Evolutionary conservation across 2,113 vertebrate genomes (phyloP).

Genomic region (Actenoides lindsayi): DNA sequence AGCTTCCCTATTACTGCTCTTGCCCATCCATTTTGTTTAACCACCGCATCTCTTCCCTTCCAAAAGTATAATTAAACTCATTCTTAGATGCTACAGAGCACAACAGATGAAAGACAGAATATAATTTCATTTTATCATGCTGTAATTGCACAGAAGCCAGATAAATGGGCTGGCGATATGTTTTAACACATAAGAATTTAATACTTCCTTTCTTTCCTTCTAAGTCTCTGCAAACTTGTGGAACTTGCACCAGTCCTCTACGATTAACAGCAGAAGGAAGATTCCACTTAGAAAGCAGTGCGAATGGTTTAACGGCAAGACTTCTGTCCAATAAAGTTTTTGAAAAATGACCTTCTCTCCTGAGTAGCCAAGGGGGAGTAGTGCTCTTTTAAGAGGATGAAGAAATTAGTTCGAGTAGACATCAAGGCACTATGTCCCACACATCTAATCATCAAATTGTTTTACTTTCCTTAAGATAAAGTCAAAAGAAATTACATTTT

Average conservation of each 20-base stretch:
- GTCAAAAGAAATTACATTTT: slow-evolving; percentile 75
- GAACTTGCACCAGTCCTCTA: neutral
- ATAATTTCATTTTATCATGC: neutral
- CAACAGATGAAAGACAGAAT: neutral
- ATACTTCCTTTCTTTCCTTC: neutral
- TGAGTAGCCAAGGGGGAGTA: slow-evolving; percentile 64
- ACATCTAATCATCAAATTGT: slow-evolving; percentile 69
- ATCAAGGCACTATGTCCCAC: slow-evolving; percentile 70
- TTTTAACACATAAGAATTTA: neutral
- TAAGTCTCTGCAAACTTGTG: neutral
- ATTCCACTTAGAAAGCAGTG: neutral
- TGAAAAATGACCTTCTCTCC: slow-evolving; percentile 72
- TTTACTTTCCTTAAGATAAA: slow-evolving; percentile 72
- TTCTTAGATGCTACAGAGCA: neutral
- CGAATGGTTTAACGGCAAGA: neutral
- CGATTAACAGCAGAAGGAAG: neutral
- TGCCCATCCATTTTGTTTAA: neutral
- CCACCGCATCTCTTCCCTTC: neutral
- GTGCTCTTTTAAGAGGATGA: slow-evolving; percentile 71
- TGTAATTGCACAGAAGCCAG: neutral
- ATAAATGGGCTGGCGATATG: neutral
- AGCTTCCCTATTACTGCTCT: neutral
- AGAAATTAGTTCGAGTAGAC: slow-evolving; percentile 74
- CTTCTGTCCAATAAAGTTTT: slow-evolving; percentile 59
- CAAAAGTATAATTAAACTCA: neutral